A percentile compares a stretch with the other conserved stretches of the same genome.
Evolutionary conservation across 2,113 vertebrate species (phyloP).

Genomic region (Limnothrissa miodon): DNA sequence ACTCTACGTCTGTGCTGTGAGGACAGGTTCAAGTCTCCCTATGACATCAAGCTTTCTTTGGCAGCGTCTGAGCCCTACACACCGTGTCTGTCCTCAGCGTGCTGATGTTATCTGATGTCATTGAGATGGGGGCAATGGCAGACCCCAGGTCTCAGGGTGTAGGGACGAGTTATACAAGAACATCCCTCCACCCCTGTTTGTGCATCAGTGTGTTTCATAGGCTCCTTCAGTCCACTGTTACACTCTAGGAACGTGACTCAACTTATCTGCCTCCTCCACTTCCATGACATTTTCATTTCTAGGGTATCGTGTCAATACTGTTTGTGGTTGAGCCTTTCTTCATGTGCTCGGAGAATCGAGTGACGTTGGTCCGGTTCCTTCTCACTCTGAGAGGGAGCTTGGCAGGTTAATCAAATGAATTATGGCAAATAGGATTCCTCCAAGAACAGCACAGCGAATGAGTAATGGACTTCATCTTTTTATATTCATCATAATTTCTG

Average conservation of each 20-base stretch:
- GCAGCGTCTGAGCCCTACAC: neutral
- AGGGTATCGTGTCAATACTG: neutral
- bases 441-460: neutral
- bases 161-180: neutral
- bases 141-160: slow-evolving; percentile 11
- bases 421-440: neutral
- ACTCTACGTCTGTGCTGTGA: neutral
- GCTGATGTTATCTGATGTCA: slow-evolving; percentile 15
- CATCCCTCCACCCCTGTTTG: neutral
- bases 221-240: neutral
- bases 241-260: neutral
- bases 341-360: neutral
- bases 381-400: neutral
- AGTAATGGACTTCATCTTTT: neutral
- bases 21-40: neutral
- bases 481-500: slow-evolving; percentile 9
- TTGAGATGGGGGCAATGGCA: neutral
- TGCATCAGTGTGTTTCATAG: neutral
- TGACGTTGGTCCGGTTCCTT: neutral
- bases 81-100: neutral
- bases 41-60: neutral
- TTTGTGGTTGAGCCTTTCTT: neutral
- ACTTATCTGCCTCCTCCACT: neutral
- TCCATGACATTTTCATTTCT: neutral
- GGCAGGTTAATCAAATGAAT: slow-evolving; percentile 11